Evolutionary conservation across 2,113 vertebrate genomes (phyloP), one percentile per base, ranked within the genome.

Genomic region (Calonectris borealis): DNA sequence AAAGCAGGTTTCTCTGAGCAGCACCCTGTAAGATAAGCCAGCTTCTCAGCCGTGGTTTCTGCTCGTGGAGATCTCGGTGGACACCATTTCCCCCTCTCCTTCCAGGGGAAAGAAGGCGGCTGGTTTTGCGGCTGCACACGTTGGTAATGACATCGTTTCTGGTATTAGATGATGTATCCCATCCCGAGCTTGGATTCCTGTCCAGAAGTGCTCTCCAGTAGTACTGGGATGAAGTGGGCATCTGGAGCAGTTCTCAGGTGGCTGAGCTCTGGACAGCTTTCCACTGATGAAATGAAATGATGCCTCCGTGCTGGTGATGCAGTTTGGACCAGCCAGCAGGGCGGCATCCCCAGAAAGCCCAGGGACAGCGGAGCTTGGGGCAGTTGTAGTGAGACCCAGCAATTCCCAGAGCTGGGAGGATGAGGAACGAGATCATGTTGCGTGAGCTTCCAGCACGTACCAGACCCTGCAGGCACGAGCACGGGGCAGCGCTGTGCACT

Each of bases 81-180:
- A 40, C 76, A 86, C 52, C 17, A 18, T 52, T 52, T 10, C 5
- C 11, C 7, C 7, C 64, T 51, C 34, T 79, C 49, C 44, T 70
- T 0, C 0, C 57, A 62, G 57, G 36, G 38, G 26, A 72, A n/a
- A 52, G 31, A 10, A 4, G 7, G 81, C 2, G 10, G 16, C 26
- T 54, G 26, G 16, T 54, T 72, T 64, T 64, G 58, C 4, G 2
- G 38, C 48, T 32, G 49, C 34, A 38, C 32, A 7, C 1, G 1
- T 46, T 62, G 48, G 20, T 54, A 11, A 36, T 20, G 26, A 46
- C 13, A 6, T 31, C 4, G 5, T 31, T 73, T 36, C 68, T 84
- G 26, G 12, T 29, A 31, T 73, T 54, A 36, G 38, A 36, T 3
- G 16, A 20, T 3, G 1, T 20, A 26, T 31, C 26, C 38, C 26